Evolutionary conservation across 2,888 invertebrate species (phyloP).

Genomic region (Plagodis pulveraria): DNA sequence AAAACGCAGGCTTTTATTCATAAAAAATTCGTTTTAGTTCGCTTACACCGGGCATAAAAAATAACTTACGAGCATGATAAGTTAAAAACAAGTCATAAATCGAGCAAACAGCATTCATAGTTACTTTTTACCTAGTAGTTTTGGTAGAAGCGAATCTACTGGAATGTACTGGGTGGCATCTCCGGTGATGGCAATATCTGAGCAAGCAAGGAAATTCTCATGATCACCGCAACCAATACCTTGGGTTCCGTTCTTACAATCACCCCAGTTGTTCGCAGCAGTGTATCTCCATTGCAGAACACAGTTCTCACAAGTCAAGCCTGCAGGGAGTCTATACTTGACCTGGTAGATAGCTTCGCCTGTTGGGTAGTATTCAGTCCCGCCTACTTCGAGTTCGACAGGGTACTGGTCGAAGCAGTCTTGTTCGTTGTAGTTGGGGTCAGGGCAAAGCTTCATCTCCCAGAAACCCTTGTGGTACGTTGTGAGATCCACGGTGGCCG

Average conservation of each 20-base stretch:
- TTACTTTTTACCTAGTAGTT: conserved; percentile 27
- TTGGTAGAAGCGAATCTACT: conserved; percentile 24
- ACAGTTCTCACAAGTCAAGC: conserved; percentile 90
- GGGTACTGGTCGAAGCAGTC: conserved; percentile 89
- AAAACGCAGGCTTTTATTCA: too few species aligned
- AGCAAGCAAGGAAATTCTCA: conserved; percentile 93
- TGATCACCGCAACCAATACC: conserved; percentile 94
- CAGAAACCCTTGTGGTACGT: conserved; percentile 94
- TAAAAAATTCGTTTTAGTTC: background rate
- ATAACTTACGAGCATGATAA: too few species aligned
- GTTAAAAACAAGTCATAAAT: conserved; percentile 1
- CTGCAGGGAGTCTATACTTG: conserved; percentile 84
- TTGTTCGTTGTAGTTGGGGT: conserved; percentile 87
- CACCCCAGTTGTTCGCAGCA: conserved; percentile 94
- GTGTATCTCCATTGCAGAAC: conserved; percentile 94
- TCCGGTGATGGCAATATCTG: conserved; percentile 88
- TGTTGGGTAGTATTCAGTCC: conserved; percentile 87
- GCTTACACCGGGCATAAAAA: too few species aligned
- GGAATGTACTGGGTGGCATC: conserved; percentile 12
- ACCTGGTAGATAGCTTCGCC: conserved; percentile 85
- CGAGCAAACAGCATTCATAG: background rate
- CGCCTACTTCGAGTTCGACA: conserved; percentile 82
- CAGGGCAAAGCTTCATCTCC: conserved; percentile 91
- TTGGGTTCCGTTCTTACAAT: conserved; percentile 87
- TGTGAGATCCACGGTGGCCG: conserved; percentile 90